phyloP scores from a whole-genome alignment of 2,888 invertebrate species.

The Hanleya hanleyi region DNA sequence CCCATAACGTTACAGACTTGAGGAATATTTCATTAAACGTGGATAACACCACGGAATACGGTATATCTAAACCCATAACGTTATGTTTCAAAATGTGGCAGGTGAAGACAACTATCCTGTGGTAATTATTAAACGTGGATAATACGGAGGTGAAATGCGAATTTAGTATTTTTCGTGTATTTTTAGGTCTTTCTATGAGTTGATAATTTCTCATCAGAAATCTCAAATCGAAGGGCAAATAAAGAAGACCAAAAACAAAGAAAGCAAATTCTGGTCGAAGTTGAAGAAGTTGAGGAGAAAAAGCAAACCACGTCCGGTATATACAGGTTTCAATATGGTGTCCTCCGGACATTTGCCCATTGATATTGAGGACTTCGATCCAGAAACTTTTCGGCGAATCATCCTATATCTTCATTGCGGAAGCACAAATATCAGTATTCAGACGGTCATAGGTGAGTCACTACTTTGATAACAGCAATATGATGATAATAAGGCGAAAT shows the following conservation, averaged over 20 bases:
- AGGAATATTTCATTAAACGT: too few species aligned
- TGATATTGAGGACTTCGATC: background rate
- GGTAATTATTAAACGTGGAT: too few species aligned
- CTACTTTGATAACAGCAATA: too few species aligned
- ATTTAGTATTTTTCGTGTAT: background rate
- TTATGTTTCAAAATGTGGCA: too few species aligned
- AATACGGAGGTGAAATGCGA: too few species aligned
- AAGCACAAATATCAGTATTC: background rate
- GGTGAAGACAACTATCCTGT: too few species aligned
- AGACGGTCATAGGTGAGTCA: background rate
- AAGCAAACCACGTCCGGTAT: background rate
- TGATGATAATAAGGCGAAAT: too few species aligned
- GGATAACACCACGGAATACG: too few species aligned
- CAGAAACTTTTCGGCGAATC: background rate
- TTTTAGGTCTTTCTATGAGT: background rate
- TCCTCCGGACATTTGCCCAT: background rate
- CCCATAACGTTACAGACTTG: too few species aligned
- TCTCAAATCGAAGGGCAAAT: background rate
- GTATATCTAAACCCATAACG: too few species aligned
- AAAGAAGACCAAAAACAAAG: background rate
- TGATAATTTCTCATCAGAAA: background rate
- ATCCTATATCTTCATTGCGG: slow-evolving; percentile 2
- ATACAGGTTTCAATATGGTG: too few species aligned
- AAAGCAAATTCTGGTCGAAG: background rate
- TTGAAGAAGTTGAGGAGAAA: background rate